A percentile compares a stretch with the other conserved stretches of the same genome.
phyloP scores from a whole-genome alignment of 2,888 invertebrate species.

The Zaprionus lineosus region DNA sequence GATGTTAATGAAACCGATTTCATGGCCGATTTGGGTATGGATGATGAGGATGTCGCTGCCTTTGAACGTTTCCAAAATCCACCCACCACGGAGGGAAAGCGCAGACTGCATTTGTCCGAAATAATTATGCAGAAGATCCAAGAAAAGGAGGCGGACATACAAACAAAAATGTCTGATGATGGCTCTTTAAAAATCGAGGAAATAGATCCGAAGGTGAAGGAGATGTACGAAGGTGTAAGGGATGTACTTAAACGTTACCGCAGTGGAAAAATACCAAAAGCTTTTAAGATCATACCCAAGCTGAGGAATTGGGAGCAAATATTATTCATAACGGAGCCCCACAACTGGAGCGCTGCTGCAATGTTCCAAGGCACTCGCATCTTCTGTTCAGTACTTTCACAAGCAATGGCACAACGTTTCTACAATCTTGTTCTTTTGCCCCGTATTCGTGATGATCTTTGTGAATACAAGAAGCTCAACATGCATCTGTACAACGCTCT shows the following conservation, averaged over 20 bases:
- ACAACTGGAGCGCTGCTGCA: constrained; percentile 98
- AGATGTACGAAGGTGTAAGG: constrained; percentile 95
- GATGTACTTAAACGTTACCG: constrained; percentile 94
- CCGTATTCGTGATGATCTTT: constrained; percentile 95
- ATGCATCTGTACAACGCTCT: constrained; percentile 98
- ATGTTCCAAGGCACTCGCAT: constrained; percentile 94
- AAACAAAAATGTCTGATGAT: constrained; percentile 92
- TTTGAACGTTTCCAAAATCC: constrained; percentile 88
- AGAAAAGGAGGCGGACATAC: constrained; percentile 95
- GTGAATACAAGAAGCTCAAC: constrained; percentile 96
- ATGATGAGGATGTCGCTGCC: constrained; percentile 94
- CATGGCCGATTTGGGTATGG: constrained; percentile 89
- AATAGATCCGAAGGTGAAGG: constrained; percentile 91
- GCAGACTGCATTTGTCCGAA: constrained; percentile 91
- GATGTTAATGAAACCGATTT: constrained; percentile 84
- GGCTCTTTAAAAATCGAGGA: constrained; percentile 89
- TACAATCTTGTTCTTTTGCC: constrained; percentile 96
- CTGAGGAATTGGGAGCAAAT: constrained; percentile 97
- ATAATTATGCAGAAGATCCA: constrained; percentile 96
- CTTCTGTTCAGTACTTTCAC: constrained; percentile 98
- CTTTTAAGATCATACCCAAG: constrained; percentile 97
- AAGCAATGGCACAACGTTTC: constrained; percentile 97
- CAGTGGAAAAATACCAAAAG: constrained; percentile 98
- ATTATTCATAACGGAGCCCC: constrained; percentile 92
- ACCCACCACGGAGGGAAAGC: constrained; percentile 83